These are phyloP conservation scores for Antheraea mylitta DNA, from an alignment of 1,140 invertebrate species.

Conservation along the genomic window DNA sequence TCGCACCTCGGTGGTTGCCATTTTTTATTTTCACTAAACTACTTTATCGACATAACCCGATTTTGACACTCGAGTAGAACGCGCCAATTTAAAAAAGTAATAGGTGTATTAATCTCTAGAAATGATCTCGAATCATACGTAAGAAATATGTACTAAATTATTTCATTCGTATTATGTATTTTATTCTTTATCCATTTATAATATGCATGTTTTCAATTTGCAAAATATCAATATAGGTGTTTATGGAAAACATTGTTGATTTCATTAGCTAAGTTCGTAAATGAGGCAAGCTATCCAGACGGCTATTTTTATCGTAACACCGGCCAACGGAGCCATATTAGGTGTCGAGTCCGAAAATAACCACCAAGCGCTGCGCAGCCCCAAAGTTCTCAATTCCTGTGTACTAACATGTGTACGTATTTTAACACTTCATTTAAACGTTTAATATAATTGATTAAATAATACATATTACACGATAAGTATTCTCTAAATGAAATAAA, in stretches of 20 bases:
- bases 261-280: slow-evolving; percentile 8
- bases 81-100: slow-evolving; percentile 44
- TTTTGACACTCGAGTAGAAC: slow-evolving; percentile 15
- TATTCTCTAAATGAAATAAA: no score
- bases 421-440: background rate
- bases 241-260: slow-evolving; percentile 13
- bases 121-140: no score
- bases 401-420: background rate
- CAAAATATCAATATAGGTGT: background rate
- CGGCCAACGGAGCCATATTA: slow-evolving; percentile 73
- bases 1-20: slow-evolving; percentile 48
- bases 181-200: background rate
- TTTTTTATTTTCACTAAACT: slow-evolving; percentile 56
- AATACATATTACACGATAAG: no score
- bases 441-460: no score
- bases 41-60: slow-evolving; percentile 53
- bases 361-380: slow-evolving; percentile 39
- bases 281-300: slow-evolving; percentile 22
- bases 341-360: slow-evolving; percentile 67
- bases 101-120: background rate
- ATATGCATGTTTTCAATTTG: background rate
- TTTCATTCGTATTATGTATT: background rate
- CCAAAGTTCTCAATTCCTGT: slow-evolving; percentile 11
- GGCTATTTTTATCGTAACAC: slow-evolving; percentile 71
- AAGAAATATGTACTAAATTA: background rate